Percentiles rank a stretch among this genome's conserved stretches.
Conservation (phyloP, 1,140 invertebrate species). For the Grapholita molesta region DNA sequence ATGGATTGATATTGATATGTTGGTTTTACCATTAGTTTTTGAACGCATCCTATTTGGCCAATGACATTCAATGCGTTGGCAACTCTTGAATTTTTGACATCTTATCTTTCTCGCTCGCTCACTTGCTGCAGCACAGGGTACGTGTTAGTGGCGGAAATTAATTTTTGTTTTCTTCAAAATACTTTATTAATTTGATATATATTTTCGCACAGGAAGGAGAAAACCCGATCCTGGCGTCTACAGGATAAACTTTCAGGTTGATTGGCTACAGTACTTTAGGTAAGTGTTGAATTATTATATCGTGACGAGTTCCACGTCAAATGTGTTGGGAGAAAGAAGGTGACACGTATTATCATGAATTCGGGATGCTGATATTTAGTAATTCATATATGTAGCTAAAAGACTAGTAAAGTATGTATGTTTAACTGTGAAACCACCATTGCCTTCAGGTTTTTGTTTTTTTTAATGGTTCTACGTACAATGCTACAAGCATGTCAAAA, state of each 20-base stretch:
- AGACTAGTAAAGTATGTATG: not conserved
- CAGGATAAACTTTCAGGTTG: constrained; percentile 62
- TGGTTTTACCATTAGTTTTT: not conserved
- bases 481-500: constrained; percentile 1
- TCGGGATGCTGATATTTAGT: constrained; percentile 21
- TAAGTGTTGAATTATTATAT: constrained; percentile 54
- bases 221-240: constrained; percentile 64
- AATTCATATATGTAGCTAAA: not conserved
- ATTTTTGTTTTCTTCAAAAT: constrained; percentile 39
- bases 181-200: constrained; percentile 34
- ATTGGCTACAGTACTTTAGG: constrained; percentile 73
- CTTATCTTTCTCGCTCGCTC: constrained; percentile 45
- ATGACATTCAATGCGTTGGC: constrained; percentile 9
- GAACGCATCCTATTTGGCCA: constrained; percentile 1
- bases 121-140: constrained; percentile 60
- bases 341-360: constrained; percentile 75
- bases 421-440: not conserved
- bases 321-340: constrained; percentile 70
- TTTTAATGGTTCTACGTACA: not conserved
- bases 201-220: constrained; percentile 57
- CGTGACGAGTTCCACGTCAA: constrained; percentile 71
- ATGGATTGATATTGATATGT: no score
- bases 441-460: not conserved
- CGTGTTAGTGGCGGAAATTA: constrained; percentile 39
- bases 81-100: constrained; percentile 22